These are phyloP conservation scores for Oreochromis spilurus DNA, from an alignment of 2,113 vertebrate genomes.

Conservation along the genomic window DNA sequence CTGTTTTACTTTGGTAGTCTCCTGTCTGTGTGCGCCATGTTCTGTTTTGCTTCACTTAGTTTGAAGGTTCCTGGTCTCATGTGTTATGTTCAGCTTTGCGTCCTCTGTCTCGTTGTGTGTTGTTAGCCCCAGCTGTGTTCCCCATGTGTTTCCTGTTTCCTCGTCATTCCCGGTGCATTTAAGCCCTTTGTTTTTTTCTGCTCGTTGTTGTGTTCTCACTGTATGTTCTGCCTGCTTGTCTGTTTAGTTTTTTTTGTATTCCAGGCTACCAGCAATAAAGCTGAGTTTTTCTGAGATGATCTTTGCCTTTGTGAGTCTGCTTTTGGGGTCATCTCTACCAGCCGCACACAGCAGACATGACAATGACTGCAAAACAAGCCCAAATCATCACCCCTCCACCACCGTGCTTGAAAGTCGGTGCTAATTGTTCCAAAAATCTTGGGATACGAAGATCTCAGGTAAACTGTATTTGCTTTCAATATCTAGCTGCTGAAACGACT, in stretches of 20 bases:
- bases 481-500: background rate
- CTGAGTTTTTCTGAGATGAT: background rate
- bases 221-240: background rate
- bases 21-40: background rate
- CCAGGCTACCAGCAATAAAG: background rate
- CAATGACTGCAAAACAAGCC: background rate
- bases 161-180: background rate
- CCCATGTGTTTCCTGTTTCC: background rate
- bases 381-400: background rate
- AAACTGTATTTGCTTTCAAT: background rate
- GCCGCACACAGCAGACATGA: background rate
- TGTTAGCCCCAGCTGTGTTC: background rate
- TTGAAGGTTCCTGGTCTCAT: background rate
- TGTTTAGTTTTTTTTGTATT: fast-evolving
- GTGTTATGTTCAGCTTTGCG: background rate
- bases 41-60: background rate
- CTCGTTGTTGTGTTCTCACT: background rate
- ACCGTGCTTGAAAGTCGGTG: background rate
- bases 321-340: background rate
- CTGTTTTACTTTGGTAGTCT: background rate
- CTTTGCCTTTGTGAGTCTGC: background rate
- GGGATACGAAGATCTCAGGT: background rate
- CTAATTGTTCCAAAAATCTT: background rate
- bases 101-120: background rate
- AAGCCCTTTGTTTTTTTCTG: background rate